Evolutionary conservation across 2,113 vertebrate genomes (phyloP), one percentile per base, ranked within the genome.

Genomic region (Petrocephalus microphthalmus): DNA sequence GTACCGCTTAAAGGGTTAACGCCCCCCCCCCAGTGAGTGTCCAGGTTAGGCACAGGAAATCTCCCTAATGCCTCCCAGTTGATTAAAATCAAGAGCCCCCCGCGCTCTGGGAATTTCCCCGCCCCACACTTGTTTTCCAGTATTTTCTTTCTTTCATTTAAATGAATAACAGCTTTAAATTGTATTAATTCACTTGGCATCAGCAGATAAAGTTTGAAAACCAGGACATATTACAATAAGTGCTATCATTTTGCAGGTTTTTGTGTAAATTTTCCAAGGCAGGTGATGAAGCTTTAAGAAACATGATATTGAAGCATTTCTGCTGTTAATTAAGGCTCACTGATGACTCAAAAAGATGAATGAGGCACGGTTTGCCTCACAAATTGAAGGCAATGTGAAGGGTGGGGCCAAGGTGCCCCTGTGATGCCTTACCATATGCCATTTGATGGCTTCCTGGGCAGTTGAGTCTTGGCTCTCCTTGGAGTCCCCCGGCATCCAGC

Each of bases 41-140:
- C 92, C 90, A 92, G 89, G 45, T 93, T 93, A 93, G 90, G 90
- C 88, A 93, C 94, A 94, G 94, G 93, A 94, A 94, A 94, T 93
- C 91, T 89, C 91, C 91, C 91, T 94, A 93, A 93, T 95, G 93
- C 92, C 91, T 90, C 85, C 49, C 91, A 90, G 91, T 84, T 94
- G 90, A 91, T 89, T 91, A 93, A 94, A 94, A 92, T 93, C 93
- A 91, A 91, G 92, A 94, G 93, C 91, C 92, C 91, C 92, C 89
- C 95, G 95, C 93, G 93, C 91, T 87, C 94, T 91, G 94, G 93
- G 93, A 91, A 93, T 87, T 91, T 92, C 92, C 91, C 89, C 91
- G 90, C 89, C 86, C 37, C 19, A 25, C 71, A 74, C 37, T 8
- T 56, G 13, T 33, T 88, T 83, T 54, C 51, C 84, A 53, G 52